phyloP scores from a whole-genome alignment of 2,113 vertebrate genomes.

The Nansenia antarctica region DNA sequence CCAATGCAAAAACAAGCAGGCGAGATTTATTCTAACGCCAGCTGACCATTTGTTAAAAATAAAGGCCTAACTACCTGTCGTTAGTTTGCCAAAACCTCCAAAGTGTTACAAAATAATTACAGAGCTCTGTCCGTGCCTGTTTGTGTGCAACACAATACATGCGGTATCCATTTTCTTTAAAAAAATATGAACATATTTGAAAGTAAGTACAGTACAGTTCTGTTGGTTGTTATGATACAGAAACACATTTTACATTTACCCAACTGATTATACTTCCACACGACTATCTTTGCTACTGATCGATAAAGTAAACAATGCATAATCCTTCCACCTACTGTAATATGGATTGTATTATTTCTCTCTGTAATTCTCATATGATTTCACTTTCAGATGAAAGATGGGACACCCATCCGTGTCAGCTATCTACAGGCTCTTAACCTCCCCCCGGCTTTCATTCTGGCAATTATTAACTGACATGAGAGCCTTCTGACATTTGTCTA shows the following conservation, averaged over 20 bases:
- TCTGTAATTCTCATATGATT: constrained; percentile 34
- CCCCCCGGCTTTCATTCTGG: constrained; percentile 61
- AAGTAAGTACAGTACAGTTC: too few species aligned
- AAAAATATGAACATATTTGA: neutral
- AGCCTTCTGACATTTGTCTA: constrained; percentile 78
- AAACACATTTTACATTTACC: neutral
- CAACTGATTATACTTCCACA: neutral
- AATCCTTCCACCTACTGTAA: neutral
- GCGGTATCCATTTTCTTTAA: neutral
- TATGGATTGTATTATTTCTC: neutral
- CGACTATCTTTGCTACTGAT: neutral
- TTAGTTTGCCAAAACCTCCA: constrained; percentile 51
- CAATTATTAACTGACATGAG: constrained; percentile 72
- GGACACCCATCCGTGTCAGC: constrained; percentile 17
- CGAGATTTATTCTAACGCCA: constrained; percentile 23
- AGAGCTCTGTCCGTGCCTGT: constrained; percentile 3
- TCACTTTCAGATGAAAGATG: constrained; percentile 48
- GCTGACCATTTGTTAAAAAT: constrained; percentile 66
- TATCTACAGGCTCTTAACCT: constrained; percentile 32
- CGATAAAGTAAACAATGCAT: neutral
- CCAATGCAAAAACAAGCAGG: constrained; percentile 57
- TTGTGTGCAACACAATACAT: neutral
- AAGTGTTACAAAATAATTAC: constrained; percentile 72
- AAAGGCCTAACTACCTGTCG: constrained; percentile 62
- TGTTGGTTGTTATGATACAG: too few species aligned